A percentile compares a stretch with the other conserved stretches of the same genome.
Conservation (phyloP, 2,888 invertebrate genomes). For the Psylliodes chrysocephalus region DNA sequence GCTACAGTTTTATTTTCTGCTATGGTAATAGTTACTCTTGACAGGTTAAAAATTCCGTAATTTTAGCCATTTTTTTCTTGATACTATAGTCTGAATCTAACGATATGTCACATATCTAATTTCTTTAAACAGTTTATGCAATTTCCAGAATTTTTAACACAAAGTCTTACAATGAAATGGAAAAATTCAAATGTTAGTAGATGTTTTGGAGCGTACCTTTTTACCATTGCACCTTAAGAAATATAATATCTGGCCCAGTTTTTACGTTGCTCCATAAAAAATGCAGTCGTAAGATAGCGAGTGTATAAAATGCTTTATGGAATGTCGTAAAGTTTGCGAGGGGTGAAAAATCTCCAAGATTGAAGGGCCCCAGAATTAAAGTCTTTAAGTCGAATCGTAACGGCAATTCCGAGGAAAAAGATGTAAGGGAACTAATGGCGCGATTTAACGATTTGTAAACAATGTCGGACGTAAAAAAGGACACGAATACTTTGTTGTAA, state of each 20-base stretch:
- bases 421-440: conserved; percentile 22
- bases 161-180: no score
- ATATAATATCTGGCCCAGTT: conserved; percentile 24
- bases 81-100: no score
- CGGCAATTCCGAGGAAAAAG: conserved; percentile 19
- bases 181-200: no score
- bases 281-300: conserved; percentile 41
- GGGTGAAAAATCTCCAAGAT: conserved; percentile 35
- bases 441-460: conserved; percentile 23
- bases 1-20: no score
- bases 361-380: conserved; percentile 35
- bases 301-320: conserved; percentile 45
- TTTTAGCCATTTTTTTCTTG: no score
- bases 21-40: no score
- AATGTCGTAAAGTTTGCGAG: conserved; percentile 35
- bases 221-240: conserved; percentile 10
- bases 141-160: no score
- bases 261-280: conserved; percentile 41
- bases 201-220: no score
- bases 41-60: no score
- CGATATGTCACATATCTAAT: no score
- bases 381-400: conserved; percentile 24
- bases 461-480: conserved; percentile 5
- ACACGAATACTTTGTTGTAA: neutral
- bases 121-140: no score